Evolutionary conservation across 30 jellyfish, hydroid and myxozoan species (phyloP), one percentile per base, ranked within the genome.

Genomic region (Aurelia sp.): DNA sequence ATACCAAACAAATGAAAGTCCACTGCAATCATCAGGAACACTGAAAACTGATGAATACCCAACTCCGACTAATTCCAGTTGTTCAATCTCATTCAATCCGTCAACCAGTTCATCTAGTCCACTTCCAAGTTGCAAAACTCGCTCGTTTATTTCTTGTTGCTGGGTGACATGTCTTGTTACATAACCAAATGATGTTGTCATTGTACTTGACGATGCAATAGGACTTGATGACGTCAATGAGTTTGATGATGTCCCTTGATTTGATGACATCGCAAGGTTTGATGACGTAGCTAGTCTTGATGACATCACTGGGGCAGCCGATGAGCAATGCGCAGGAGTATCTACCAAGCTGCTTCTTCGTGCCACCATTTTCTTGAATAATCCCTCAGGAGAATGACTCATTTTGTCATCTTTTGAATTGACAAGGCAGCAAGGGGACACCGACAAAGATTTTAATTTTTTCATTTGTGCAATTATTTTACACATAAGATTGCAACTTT

Each of bases 31-130:
- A 41, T 62, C 73, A 8, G 95, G 89, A 58, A 86, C 61, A 52
- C 96, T 89, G 61, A 93, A 93, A 16, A 89, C 92, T 11, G 98
- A 93, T 15, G 92, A 76, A 93, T 88, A 93, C 19, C 96, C 97
- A 13, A 76, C 91, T 40, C 88, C 97, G 21, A 88, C 76, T 4
- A 93, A 70, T 63, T 93, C 98, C 18, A 87, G 41, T 18, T 76
- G 88, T n/a, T 76, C 96, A 47, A 93, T 30, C 12, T 71, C 59
- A 9, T 19, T 63, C 71, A 93, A 76, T 18, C 80, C 86, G 11
- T 74, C 73, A 31, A 73, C 87, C 44, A 91, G 57, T 37, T 60
- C 70, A 81, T 91, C 96, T 61, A 91, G 20, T 3, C 98, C 98
- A 85, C 91, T 76, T 19, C 93, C 96, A 55, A 21, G 60, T 19